Conservation (phyloP, 2,113 vertebrate species). For the Azemiops feae region DNA sequence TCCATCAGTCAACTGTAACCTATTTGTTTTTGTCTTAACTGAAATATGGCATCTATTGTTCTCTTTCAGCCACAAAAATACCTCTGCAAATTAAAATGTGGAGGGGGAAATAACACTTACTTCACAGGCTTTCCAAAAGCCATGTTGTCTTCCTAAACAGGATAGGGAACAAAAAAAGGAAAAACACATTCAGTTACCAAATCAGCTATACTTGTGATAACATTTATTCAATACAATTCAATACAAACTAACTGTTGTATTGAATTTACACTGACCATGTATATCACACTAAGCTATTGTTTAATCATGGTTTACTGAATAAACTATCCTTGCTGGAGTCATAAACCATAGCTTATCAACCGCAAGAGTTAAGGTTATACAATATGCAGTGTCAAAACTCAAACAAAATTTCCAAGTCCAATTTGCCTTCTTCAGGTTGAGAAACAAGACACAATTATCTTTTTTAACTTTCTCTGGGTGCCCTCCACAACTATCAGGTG, state of each 20-base stretch:
- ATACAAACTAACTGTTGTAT: not conserved
- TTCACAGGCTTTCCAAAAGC: slow-evolving; percentile 96
- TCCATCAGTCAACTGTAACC: not conserved
- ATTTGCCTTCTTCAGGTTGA: not conserved
- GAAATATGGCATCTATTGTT: not conserved
- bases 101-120: slow-evolving; percentile 73
- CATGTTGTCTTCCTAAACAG: slow-evolving; percentile 93
- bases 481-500: not conserved
- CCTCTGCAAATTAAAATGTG: not conserved
- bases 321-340: not conserved
- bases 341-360: not conserved
- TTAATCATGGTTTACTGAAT: not conserved
- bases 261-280: not conserved
- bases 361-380: not conserved
- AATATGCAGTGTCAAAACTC: not conserved
- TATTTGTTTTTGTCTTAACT: not conserved
- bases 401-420: not conserved
- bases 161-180: slow-evolving; percentile 4
- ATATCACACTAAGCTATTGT: not conserved
- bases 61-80: not conserved
- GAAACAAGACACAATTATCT: not conserved
- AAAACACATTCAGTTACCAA: not conserved
- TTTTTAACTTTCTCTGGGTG: not conserved
- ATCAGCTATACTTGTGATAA: not conserved
- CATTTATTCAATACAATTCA: too few species aligned